Conservation (phyloP, 2,888 invertebrate species). For the Anticlea derivata region DNA sequence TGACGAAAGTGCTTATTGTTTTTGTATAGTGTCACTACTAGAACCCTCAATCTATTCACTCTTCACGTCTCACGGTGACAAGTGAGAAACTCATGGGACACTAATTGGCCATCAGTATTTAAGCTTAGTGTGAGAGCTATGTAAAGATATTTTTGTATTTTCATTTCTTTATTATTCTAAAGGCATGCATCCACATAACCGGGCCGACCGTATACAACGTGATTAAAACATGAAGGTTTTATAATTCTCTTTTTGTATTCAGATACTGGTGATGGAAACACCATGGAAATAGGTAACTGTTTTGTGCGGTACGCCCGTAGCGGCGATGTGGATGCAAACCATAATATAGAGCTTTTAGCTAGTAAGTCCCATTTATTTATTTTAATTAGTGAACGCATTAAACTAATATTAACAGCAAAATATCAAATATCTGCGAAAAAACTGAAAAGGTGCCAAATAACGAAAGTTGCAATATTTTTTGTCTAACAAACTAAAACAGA, state of each 20-base stretch:
- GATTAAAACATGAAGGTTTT: too few relatives aligned
- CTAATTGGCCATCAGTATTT: conserved; percentile 12
- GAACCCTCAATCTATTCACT: too few relatives aligned
- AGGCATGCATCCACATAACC: conserved; percentile 1
- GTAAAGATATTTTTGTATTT: conserved; percentile 30
- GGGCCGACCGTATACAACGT: neutral
- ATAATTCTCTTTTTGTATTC: too few relatives aligned
- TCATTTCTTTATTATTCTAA: conserved; percentile 14
- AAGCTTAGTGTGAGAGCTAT: conserved; percentile 19
- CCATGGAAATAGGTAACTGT: too few relatives aligned
- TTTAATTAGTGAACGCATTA: conserved; percentile 14
- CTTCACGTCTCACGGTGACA: too few relatives aligned
- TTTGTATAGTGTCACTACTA: too few relatives aligned
- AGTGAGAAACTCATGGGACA: too few relatives aligned
- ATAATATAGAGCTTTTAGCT: conserved; percentile 34
- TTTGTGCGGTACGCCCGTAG: neutral
- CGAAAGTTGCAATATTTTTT: conserved; percentile 15
- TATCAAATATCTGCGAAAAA: conserved; percentile 17
- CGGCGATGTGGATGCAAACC: conserved; percentile 2
- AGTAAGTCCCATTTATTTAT: conserved; percentile 37
- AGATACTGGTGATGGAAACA: too few relatives aligned
- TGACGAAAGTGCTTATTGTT: too few relatives aligned
- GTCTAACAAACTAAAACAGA: conserved; percentile 5
- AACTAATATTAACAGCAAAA: conserved; percentile 8
- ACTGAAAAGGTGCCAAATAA: conserved; percentile 40